Evolutionary conservation across 2,113 vertebrate species (phyloP).

Genomic region (Periophthalmus modestus): DNA sequence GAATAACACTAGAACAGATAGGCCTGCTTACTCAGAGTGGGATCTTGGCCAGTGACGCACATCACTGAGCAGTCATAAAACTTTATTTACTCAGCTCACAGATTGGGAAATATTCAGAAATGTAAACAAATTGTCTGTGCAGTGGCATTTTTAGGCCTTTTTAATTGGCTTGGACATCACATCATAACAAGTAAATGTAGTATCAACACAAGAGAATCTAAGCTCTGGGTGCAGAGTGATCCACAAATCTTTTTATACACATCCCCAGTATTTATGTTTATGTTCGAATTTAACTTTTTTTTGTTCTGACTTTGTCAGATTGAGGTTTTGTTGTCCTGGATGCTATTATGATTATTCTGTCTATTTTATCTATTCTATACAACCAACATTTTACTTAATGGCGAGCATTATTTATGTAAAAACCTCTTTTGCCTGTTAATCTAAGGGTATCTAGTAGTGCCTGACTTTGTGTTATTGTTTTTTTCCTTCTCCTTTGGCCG

Average conservation of each 20-base stretch:
- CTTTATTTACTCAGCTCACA: conserved; percentile 55
- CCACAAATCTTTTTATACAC: background rate
- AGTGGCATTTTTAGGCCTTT: background rate
- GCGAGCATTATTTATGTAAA: background rate
- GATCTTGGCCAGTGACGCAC: conserved; percentile 41
- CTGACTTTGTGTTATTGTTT: conserved; percentile 6
- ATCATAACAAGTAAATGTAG: background rate
- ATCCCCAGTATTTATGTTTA: background rate
- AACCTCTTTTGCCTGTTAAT: background rate
- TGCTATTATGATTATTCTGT: background rate
- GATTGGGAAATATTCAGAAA: conserved; percentile 33
- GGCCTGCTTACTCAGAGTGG: conserved; percentile 13
- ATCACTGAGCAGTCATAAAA: conserved; percentile 22
- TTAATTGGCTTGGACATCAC: conserved; percentile 11
- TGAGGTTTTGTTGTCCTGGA: background rate
- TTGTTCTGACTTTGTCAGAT: background rate
- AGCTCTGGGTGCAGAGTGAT: background rate
- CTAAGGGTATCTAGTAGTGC: background rate
- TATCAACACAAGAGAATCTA: background rate
- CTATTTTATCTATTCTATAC: background rate
- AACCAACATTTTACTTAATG: background rate
- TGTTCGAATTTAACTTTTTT: background rate
- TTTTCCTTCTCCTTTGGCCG: conserved; percentile 38
- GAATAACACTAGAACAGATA: conserved; percentile 19
- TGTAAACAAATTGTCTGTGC: conserved; percentile 39